A percentile compares a stretch with the other conserved stretches of the same genome.
phyloP scores from a whole-genome alignment of 2,113 vertebrate species.

The Euleptes europaea region DNA sequence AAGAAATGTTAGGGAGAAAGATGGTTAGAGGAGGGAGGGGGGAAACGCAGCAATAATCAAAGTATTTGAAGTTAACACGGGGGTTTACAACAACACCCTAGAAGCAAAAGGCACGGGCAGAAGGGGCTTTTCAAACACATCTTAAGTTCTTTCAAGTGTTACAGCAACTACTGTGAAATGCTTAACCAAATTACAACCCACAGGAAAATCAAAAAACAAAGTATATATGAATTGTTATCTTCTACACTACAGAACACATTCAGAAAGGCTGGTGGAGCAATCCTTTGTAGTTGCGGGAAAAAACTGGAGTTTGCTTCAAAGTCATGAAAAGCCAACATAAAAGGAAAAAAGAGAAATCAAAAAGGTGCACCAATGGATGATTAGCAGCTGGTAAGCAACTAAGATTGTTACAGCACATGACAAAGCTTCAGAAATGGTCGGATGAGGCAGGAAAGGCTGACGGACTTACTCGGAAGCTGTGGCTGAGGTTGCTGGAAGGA shows the following conservation, averaged over 20 bases:
- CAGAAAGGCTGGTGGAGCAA: constrained; percentile 39
- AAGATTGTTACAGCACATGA: constrained; percentile 61
- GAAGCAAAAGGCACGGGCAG: not conserved
- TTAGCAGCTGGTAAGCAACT: constrained; percentile 65
- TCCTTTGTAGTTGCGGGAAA: constrained; percentile 47
- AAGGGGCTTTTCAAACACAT: not conserved
- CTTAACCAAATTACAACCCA: constrained; percentile 23
- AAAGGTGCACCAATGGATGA: constrained; percentile 60
- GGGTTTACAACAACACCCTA: not conserved
- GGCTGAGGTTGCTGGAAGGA: constrained; percentile 98
- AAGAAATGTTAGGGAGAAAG: not conserved
- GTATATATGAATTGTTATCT: constrained; percentile 10
- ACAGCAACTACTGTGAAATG: constrained; percentile 9
- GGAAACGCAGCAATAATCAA: not conserved
- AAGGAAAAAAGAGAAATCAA: constrained; percentile 56
- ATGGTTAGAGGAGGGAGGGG: no score
- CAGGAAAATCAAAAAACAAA: constrained; percentile 12
- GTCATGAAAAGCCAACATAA: constrained; percentile 58
- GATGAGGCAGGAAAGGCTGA: constrained; percentile 85
- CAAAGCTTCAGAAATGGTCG: constrained; percentile 77
- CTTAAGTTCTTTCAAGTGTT: not conserved
- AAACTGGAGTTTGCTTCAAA: constrained; percentile 61
- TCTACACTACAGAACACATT: constrained; percentile 26
- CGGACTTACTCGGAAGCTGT: constrained; percentile 99
- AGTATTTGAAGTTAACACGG: not conserved